These are phyloP conservation scores for Penaeus indicus DNA, from an alignment of 1,140 invertebrate genomes.

Conservation along the genomic window DNA sequence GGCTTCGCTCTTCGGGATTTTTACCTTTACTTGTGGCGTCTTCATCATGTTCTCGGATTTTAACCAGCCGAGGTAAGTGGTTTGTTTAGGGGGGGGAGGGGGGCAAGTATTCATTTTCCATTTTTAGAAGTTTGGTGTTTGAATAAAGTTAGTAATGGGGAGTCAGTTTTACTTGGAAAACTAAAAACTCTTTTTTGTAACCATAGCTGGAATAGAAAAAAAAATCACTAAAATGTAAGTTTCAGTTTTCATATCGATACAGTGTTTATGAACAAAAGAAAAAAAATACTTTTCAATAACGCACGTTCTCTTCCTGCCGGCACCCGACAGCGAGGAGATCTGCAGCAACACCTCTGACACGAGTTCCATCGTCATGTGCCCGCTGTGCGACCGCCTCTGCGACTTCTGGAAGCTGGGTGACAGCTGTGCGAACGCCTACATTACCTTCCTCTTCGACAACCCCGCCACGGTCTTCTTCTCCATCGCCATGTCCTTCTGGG, in stretches of 20 bases:
- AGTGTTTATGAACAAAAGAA: no score
- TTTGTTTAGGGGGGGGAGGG: background rate
- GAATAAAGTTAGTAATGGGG: no score
- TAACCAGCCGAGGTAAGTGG: conserved; percentile 79
- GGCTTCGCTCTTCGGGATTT: conserved; percentile 74
- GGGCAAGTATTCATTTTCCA: no score
- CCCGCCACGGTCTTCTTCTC: conserved; percentile 93
- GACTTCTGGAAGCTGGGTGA: conserved; percentile 89
- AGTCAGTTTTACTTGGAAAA: no score
- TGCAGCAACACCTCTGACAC: conserved; percentile 77
- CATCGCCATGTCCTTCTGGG: conserved; percentile 97
- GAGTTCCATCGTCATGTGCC: conserved; percentile 81
- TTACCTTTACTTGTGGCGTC: conserved; percentile 76
- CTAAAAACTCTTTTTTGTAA: no score
- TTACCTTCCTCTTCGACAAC: conserved; percentile 97
- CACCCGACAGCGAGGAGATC: conserved; percentile 81
- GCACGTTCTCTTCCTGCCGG: background rate
- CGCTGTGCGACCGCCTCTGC: conserved; percentile 87
- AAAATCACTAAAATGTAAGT: no score
- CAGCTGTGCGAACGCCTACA: conserved; percentile 87
- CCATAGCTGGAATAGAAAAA: no score
- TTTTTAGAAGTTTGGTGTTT: no score
- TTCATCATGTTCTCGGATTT: conserved; percentile 65
- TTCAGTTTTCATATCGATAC: no score
- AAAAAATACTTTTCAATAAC: no score